phyloP scores from a whole-genome alignment of 2,113 vertebrate species.

The Monarcha castaneiventris region DNA sequence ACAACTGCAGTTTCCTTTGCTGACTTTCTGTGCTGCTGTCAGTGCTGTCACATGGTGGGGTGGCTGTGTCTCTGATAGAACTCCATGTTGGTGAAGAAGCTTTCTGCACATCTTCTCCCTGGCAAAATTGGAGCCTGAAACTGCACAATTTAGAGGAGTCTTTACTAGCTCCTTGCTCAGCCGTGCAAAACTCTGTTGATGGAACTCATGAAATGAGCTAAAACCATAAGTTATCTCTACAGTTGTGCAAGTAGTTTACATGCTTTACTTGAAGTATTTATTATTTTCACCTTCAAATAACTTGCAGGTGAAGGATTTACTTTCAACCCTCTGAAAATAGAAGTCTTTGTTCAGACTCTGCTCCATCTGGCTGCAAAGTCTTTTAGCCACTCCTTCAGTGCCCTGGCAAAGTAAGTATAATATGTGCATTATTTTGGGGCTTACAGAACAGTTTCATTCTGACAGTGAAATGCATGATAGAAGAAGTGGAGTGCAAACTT shows the following conservation, averaged over 20 bases:
- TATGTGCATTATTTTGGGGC: neutral
- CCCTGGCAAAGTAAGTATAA: conserved; percentile 91
- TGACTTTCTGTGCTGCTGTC: neutral
- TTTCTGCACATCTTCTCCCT: neutral
- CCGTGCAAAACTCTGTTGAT: neutral
- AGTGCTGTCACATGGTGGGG: neutral
- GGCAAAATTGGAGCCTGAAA: neutral
- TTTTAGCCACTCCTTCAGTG: conserved; percentile 97
- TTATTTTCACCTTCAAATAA: conserved; percentile 15
- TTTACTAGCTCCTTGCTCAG: neutral
- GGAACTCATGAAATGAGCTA: neutral
- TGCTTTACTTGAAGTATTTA: neutral
- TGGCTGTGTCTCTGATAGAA: neutral
- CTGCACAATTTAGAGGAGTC: neutral
- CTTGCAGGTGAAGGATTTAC: conserved; percentile 90
- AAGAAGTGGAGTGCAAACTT: neutral
- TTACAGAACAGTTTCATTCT: neutral
- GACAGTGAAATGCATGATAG: neutral
- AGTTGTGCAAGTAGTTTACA: neutral
- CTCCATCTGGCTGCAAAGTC: conserved; percentile 95
- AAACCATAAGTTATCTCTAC: neutral
- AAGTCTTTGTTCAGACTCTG: conserved; percentile 94
- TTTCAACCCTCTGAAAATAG: conserved; percentile 97
- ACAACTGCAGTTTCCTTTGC: neutral
- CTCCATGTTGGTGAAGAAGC: neutral